Evolutionary conservation across 2,797 vertebrate genomes (phyloP).

Genomic region (Anas capensis): DNA sequence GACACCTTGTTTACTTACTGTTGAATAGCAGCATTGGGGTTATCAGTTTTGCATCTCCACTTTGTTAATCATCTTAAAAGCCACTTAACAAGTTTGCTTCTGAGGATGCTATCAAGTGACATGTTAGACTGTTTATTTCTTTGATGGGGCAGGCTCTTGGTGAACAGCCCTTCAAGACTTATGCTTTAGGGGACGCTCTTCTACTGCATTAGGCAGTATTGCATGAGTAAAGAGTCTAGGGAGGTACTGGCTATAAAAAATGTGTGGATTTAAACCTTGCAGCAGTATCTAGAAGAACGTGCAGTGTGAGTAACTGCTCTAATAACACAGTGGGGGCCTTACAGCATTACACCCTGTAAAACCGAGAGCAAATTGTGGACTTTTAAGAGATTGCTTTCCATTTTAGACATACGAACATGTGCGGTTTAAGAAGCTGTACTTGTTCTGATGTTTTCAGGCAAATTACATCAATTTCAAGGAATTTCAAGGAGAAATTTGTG

Average conservation of each 20-base stretch:
- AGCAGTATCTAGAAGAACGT: neutral
- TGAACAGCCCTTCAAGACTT: neutral
- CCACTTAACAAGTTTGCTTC: neutral
- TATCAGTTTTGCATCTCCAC: neutral
- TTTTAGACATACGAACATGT: neutral
- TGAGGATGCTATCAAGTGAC: neutral
- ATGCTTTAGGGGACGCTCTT: neutral
- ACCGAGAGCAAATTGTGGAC: neutral
- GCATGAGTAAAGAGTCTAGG: neutral
- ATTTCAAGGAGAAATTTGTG: neutral
- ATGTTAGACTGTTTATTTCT: neutral
- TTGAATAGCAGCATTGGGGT: neutral
- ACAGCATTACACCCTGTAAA: neutral
- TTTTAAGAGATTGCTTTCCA: constrained; percentile 41
- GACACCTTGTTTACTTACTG: neutral
- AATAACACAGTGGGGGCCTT: neutral
- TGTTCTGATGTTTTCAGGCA: constrained; percentile 5
- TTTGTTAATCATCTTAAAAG: neutral
- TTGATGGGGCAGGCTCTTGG: neutral
- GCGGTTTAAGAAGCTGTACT: neutral
- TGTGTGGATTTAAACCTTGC: constrained; percentile 5
- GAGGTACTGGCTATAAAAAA: constrained; percentile 15
- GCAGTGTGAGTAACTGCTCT: constrained; percentile 31
- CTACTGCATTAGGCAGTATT: neutral
- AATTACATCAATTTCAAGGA: neutral